Conservation (phyloP, 2,888 invertebrate genomes). For the Euzophera pinguis region DNA sequence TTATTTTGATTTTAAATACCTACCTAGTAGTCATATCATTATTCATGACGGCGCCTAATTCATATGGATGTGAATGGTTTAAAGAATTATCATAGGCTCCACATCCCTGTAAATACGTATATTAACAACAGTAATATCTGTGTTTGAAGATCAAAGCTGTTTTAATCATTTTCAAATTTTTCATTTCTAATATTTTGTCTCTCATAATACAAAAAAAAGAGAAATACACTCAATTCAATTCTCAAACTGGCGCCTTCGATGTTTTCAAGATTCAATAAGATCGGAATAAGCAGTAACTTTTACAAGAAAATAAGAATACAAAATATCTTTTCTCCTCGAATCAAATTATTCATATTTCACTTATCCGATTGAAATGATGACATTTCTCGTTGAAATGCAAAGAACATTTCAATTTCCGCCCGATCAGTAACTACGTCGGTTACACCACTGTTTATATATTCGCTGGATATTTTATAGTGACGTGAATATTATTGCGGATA, state of each 20-base stretch:
- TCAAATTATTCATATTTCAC: slow-evolving; percentile 12
- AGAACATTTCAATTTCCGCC: slow-evolving; percentile 58
- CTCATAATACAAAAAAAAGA: too few relatives aligned
- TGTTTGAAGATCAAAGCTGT: too few relatives aligned
- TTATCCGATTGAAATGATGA: slow-evolving; percentile 27
- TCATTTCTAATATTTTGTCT: too few relatives aligned
- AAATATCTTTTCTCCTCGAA: background rate
- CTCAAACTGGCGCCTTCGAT: background rate
- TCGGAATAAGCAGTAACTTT: background rate
- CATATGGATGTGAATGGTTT: too few relatives aligned
- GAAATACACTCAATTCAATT: background rate
- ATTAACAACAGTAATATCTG: too few relatives aligned
- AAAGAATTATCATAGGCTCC: too few relatives aligned
- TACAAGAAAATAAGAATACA: background rate
- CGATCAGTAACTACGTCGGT: slow-evolving; percentile 40
- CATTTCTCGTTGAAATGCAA: slow-evolving; percentile 19
- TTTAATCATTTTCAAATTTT: too few relatives aligned
- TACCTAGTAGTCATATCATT: too few relatives aligned
- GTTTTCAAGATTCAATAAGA: background rate
- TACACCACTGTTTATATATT: slow-evolving; percentile 25
- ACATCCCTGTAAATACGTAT: too few relatives aligned
- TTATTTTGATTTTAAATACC: too few relatives aligned
- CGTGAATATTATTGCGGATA: too few relatives aligned
- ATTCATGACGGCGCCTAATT: too few relatives aligned
- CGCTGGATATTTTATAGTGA: slow-evolving; percentile 5